Base-by-base conservation (phyloP, 1,140 invertebrate species). In the Sitophilus oryzae region DNA sequence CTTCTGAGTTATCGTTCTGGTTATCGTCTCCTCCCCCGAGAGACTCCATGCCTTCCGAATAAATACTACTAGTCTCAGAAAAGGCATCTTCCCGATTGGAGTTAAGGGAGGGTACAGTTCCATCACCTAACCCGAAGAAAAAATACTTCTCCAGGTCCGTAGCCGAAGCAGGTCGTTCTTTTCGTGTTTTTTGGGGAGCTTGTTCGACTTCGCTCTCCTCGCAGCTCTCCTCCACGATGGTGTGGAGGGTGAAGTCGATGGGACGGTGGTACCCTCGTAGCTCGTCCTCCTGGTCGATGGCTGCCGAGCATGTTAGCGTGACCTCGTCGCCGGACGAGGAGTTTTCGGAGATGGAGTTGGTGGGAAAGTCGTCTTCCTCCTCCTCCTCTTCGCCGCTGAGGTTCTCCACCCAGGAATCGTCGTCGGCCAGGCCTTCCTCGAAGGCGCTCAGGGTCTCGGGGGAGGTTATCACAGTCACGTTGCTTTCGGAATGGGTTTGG, bases 91-190 rank as follows among this genome's bases (percentile, higher is more conserved):
- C 79, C 10, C 66, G 48, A 50, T 64, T 65, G 8, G 55, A 75
- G 74, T 42, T 79, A 74, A 63, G 78, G 60, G 63, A 63, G 21
- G 40, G 71, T 74, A 41, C 79, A 76, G 54, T 63, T 38, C 85
- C 86, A 66, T 85, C 84, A 5, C 86, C 87, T 22, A 93, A 75
- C 0, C 83, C 87, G 62, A 87, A 92, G 70, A 89, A 91, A 73
- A 93, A 95, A 69, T 95, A 94, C 68, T 92, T 92, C 69, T 94
- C 91, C 49, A 95, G 67, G 63, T 92, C 88, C 0, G 90, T 91
- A 0, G 87, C 82, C 1, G 83, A 87, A 22, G 81, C 76, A 15
- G 83, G 83, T 45, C 82, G 73, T 30, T 71, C 75, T 58, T 81
- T 81, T 62, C 77, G 76, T 3, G 46, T 5, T 1, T 73, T 74